Percentiles rank a stretch among this genome's conserved stretches.
Conservation (phyloP, 2,113 vertebrate genomes). For the Arizona elegans region DNA sequence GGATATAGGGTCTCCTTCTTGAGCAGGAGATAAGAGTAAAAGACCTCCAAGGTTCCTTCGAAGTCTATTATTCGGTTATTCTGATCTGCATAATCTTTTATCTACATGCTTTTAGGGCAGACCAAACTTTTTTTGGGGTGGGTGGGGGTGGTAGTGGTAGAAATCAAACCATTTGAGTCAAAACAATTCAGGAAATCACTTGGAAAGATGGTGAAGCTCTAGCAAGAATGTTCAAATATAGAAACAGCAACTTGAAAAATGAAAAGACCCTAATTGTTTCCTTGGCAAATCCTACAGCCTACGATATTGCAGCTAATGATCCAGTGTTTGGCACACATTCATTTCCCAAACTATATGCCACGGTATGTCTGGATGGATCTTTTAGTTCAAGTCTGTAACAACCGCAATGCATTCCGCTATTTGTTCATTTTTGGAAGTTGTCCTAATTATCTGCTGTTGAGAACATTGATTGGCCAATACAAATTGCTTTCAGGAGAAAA, state of each 20-base stretch:
- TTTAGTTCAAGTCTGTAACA: background rate
- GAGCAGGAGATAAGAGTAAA: background rate
- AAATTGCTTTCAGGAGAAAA: conserved; percentile 14
- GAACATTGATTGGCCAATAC: background rate
- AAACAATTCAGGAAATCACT: background rate
- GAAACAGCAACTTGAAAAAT: background rate
- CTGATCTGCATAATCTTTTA: background rate
- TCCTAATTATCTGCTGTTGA: conserved; percentile 43
- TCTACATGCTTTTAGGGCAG: background rate
- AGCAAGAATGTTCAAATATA: background rate
- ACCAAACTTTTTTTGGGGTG: background rate
- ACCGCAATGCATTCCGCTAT: background rate
- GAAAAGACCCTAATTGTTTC: background rate
- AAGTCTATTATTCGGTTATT: background rate
- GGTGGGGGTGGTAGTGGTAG: fast-evolving
- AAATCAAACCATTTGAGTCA: background rate
- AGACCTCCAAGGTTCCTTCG: background rate
- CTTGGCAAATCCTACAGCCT: background rate
- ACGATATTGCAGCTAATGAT: conserved; percentile 44
- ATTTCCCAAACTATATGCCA: background rate
- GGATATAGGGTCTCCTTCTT: no score
- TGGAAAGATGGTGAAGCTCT: background rate
- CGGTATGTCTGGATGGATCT: background rate
- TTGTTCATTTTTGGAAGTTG: conserved; percentile 6
- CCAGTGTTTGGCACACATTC: background rate